A percentile compares a stretch with the other conserved stretches of the same genome.
Conservation (phyloP, 2,113 vertebrate genomes). For the Ahaetulla prasina region DNA sequence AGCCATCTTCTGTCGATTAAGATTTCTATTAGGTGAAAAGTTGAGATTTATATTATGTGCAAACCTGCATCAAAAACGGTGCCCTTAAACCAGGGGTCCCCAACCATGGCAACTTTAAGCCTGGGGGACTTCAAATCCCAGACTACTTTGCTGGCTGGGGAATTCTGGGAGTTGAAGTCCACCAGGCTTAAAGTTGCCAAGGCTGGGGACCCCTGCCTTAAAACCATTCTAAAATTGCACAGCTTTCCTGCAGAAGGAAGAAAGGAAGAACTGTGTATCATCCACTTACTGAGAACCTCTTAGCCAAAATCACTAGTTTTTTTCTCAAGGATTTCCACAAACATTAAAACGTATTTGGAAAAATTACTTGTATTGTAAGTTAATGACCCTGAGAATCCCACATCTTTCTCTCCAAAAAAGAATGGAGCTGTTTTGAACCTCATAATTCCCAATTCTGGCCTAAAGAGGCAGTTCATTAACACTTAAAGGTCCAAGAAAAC, state of each 20-base stretch:
- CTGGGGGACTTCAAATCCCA: no score
- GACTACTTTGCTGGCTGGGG: no score
- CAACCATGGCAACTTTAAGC: no score
- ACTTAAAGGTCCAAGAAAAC: not conserved
- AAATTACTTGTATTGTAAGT: not conserved
- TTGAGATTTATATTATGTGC: not conserved
- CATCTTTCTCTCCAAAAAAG: not conserved
- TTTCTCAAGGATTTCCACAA: not conserved
- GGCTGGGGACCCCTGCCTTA: no score
- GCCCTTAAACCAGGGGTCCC: no score
- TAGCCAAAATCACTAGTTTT: not conserved
- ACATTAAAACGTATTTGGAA: not conserved
- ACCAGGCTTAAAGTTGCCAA: no score
- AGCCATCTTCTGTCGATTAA: not conserved
- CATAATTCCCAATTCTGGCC: not conserved
- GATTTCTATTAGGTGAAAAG: not conserved
- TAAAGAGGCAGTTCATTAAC: not conserved
- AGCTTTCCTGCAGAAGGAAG: not conserved
- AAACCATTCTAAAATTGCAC: not conserved
- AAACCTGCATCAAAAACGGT: not conserved
- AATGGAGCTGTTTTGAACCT: not conserved
- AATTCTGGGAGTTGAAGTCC: no score
- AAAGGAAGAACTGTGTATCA: not conserved
- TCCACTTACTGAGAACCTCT: not conserved
- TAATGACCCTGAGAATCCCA: not conserved